Base-by-base conservation (phyloP, 2,888 invertebrate species). In the Bombyx huttoni region DNA sequence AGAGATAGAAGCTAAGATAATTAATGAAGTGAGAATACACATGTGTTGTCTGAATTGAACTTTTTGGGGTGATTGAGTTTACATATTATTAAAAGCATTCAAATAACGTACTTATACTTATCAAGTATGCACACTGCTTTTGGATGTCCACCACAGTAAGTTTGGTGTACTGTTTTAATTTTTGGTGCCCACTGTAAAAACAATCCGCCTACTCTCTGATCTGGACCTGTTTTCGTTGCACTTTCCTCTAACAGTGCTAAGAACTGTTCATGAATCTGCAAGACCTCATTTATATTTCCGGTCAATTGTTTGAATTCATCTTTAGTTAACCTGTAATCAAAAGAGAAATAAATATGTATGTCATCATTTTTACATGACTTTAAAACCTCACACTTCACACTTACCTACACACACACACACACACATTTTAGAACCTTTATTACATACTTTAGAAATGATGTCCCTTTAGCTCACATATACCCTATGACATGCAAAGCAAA, bases 71-170 rank as follows among this genome's bases (percentile, higher is more conserved):
- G 24, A 24, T 24, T n/a, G 1, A 24, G 24, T 24, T 24, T 24
- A 24, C 0, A 24, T 24, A 3, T 3, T 24, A 24, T 24, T 24
- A 24, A 24, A 1, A 5, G 48, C 12, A 40, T 40, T 40, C 9
- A 40, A 40, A 40, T 8, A 1, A 84, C 91, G 89, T 84, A 98
- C 97, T 95, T 96, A 77, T 95, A 95, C 78, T 95, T 95, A 78
- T 98, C 98, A 63, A 99, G 90, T 64, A 98, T 93, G 72, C 95
- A 95, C 49, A 98, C 98, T 59, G 98, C 98, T 79, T 93, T 92
- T 0, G 99, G 99, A 90, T 99, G 99, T 61, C 96, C 93, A 53
- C 94, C 92, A 82, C 98, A 98, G 79, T 99, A 99, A 12, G 91
- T 89, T 68, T 94, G 93, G 77, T 98, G 97, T 10, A 97, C 93